Evolutionary conservation across 1,140 invertebrate genomes (phyloP).

Genomic region (Anagrus nilaparvatae): DNA sequence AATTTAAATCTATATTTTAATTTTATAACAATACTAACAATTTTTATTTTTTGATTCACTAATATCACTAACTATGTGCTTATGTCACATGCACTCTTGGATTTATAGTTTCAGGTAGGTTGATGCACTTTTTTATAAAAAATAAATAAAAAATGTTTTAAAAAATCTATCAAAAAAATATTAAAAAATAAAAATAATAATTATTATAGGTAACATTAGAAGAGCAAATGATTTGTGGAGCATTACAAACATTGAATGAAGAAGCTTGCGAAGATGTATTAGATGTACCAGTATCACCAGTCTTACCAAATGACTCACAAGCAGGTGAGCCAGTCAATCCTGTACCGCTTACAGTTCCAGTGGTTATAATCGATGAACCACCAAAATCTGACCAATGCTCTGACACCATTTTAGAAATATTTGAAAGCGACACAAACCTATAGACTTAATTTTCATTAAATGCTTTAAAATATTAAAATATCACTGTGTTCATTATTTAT

Average conservation of each 20-base stretch:
- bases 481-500: too few species aligned
- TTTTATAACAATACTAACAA: background rate
- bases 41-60: too few species aligned
- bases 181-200: conserved; percentile 6
- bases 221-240: conserved; percentile 89
- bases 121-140: background rate
- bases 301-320: conserved; percentile 32
- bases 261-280: conserved; percentile 82
- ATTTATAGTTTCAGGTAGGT: conserved; percentile 37
- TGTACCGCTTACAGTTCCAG: conserved; percentile 37
- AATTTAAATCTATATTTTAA: background rate
- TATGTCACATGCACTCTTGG: conserved; percentile 6
- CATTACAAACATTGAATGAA: conserved; percentile 82
- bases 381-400: conserved; percentile 34
- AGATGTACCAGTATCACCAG: conserved; percentile 40
- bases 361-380: conserved; percentile 40
- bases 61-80: conserved; percentile 5
- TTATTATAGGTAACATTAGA: conserved; percentile 72
- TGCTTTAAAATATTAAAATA: too few species aligned
- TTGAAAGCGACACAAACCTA: conserved; percentile 27
- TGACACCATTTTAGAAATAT: conserved; percentile 35
- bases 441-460: too few species aligned
- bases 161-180: too few species aligned
- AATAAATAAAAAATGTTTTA: conserved; percentile 7
- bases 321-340: conserved; percentile 38